Base-by-base conservation (phyloP, 2,113 vertebrate species). In the Rhinogobius similis region DNA sequence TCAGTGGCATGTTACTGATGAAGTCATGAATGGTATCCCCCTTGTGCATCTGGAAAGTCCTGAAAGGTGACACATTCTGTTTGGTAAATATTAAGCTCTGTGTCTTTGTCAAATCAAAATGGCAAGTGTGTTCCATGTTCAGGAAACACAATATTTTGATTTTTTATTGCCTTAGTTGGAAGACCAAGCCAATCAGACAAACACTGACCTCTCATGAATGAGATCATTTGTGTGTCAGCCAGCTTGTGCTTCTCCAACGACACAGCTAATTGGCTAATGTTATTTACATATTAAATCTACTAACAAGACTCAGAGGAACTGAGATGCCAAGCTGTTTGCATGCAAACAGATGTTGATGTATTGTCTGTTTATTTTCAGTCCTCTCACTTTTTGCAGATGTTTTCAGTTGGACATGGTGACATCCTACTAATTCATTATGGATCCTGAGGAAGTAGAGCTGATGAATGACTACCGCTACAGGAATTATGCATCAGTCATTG, bases 381-480 rank as follows among this genome's bases (percentile, higher is more conserved):
- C 10, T 67, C n/a, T 1, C 1, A 53, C 67, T 62, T 13, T 73
- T 39, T 56, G 1, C 78, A 61, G 32, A 65, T 77, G 18, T 62
- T 52, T 72, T 67, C 44, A 73, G 38, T 75, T 86, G 86, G 96
- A 90, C 81, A 94, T 93, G 88, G 39, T 90, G 71, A 53, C 66
- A 83, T 71, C 81, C 46, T 69, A 91, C 73, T 91, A 75, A 91
- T 10, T 5, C 4, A 85, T 89, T 87, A 99, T 99, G 98, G 97
- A 99, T 81, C 93, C 95, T 0, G 98, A 99, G 82, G 97, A 99
- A 85, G 88, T 94, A 44, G 96, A 98, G 72, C 92, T 99, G 46
- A 90, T 95, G 61, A 95, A 89, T 71, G 98, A 99, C 85, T 98
- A 97, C 91, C 94, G 96, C 52, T 99, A 99, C 87, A 94, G 95